A percentile compares a stretch with the other conserved stretches of the same genome.
Evolutionary conservation across 2,797 vertebrate genomes (phyloP).

Genomic region (Dermochelys coriacea): DNA sequence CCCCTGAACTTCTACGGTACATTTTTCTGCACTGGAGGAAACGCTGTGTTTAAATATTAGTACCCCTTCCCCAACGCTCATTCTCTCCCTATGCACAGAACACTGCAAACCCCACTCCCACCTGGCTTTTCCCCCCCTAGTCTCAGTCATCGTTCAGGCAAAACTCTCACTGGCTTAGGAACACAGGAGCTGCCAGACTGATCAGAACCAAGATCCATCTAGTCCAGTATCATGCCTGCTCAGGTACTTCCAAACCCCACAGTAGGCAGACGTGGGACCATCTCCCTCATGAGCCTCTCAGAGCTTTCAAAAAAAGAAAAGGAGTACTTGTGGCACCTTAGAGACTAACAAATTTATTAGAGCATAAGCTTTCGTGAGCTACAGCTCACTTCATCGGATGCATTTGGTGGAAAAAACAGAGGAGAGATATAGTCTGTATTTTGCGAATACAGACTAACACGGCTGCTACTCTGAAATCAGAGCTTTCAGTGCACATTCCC

Average conservation of each 20-base stretch:
- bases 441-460: too few relatives aligned
- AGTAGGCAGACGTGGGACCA: not conserved
- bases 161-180: not conserved
- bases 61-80: not conserved
- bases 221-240: fast-evolving
- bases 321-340: too few relatives aligned
- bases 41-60: not conserved
- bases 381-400: too few relatives aligned
- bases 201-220: not conserved
- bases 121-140: not conserved
- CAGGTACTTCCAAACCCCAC: not conserved
- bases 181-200: not conserved
- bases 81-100: not conserved
- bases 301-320: too few relatives aligned
- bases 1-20: not conserved
- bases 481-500: not conserved
- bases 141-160: not conserved
- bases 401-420: too few relatives aligned
- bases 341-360: too few relatives aligned
- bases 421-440: too few relatives aligned
- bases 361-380: too few relatives aligned
- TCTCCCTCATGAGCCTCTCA: not conserved
- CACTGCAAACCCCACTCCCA: not conserved
- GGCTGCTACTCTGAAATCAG: too few relatives aligned
- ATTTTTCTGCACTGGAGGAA: not conserved